phyloP scores from a whole-genome alignment of 2,113 vertebrate species.

The Camelus dromedarius region DNA sequence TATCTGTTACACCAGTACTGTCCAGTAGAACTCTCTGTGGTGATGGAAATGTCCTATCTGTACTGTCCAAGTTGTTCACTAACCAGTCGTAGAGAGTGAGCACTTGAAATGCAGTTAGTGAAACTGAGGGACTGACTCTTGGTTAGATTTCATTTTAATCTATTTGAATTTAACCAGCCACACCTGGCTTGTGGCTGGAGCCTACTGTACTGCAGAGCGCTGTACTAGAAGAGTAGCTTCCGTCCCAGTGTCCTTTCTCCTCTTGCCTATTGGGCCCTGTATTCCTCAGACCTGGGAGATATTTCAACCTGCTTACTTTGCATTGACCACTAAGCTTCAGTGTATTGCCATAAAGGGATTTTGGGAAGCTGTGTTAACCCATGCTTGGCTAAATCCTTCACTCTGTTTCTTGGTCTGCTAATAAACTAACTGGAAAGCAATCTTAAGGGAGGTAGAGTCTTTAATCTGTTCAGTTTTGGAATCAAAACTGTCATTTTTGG shows the following conservation, averaged over 20 bases:
- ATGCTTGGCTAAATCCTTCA: background rate
- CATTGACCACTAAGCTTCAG: background rate
- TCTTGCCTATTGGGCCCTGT: background rate
- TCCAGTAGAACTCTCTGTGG: accelerated
- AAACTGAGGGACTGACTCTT: background rate
- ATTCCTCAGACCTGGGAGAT: background rate
- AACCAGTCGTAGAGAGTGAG: background rate
- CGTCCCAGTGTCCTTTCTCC: background rate
- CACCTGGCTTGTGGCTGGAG: background rate
- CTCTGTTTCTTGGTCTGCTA: background rate
- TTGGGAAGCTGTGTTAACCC: background rate
- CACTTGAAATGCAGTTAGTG: background rate
- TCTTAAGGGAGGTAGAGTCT: background rate
- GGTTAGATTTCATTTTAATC: background rate
- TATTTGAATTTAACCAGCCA: background rate
- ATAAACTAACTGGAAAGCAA: background rate
- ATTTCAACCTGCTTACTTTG: background rate
- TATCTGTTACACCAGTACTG: background rate
- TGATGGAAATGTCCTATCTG: background rate
- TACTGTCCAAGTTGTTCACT: background rate
- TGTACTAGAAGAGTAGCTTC: background rate
- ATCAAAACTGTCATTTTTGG: background rate
- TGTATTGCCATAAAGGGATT: accelerated
- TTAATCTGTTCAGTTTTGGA: background rate
- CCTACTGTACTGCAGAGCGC: too few relatives aligned